Evolutionary conservation across 2,113 vertebrate genomes (phyloP).

Genomic region (Leptosomus discolor): DNA sequence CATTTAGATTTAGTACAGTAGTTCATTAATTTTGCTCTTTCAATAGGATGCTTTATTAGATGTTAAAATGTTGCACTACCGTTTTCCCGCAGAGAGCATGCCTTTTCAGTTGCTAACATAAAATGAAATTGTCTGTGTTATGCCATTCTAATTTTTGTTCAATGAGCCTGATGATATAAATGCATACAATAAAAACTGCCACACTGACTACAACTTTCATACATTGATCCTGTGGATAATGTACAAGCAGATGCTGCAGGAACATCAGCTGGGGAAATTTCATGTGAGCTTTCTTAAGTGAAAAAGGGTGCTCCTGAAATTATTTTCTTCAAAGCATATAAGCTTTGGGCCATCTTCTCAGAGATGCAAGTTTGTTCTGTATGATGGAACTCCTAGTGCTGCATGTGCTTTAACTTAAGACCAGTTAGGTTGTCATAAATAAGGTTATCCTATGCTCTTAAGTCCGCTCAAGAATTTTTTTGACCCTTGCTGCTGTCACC

Average conservation of each 20-base stretch:
- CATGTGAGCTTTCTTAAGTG: neutral
- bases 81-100: neutral
- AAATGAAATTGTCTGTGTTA: neutral
- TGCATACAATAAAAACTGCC: conserved; percentile 25
- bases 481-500: neutral
- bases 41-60: neutral
- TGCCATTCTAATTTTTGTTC: neutral
- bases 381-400: neutral
- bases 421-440: fast-evolving
- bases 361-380: neutral
- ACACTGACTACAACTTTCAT: neutral
- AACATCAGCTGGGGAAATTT: neutral
- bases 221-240: neutral
- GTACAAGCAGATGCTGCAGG: neutral
- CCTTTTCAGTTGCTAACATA: neutral
- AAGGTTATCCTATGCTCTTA: neutral
- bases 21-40: neutral
- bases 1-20: neutral
- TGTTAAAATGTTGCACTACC: neutral
- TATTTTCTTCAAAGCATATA: neutral
- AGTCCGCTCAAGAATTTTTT: neutral
- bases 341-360: neutral
- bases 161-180: neutral
- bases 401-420: neutral
- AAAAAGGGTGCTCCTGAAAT: neutral